Evolutionary conservation across 2,797 vertebrate species (phyloP).

Genomic region (Characodon lateralis): DNA sequence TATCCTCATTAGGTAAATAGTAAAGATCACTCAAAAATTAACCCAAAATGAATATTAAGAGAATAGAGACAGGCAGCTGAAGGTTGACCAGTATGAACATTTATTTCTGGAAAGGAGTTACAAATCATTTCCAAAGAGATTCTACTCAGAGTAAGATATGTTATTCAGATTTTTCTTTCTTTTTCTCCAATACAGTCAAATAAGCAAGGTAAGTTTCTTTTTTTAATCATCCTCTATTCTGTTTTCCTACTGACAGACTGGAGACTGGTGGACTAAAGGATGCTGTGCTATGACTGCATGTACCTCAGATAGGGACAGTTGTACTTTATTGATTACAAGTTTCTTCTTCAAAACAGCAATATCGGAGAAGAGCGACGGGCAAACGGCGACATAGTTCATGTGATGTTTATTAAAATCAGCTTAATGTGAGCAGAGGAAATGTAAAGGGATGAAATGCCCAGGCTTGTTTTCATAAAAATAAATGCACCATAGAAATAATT

Average conservation of each 20-base stretch:
- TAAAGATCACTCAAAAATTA: too few species aligned
- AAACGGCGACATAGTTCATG: conserved; percentile 28
- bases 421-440: not conserved
- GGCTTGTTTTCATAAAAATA: not conserved
- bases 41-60: not conserved
- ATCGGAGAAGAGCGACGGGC: conserved; percentile 62
- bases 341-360: conserved; percentile 75
- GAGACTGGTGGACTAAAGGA: conserved; percentile 78
- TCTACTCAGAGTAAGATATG: conserved; percentile 84
- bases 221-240: conserved; percentile 66
- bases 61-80: conserved; percentile 37
- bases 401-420: conserved; percentile 18
- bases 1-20: not conserved
- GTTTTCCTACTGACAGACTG: conserved; percentile 74
- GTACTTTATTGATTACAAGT: conserved; percentile 67
- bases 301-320: conserved; percentile 78
- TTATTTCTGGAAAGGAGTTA: conserved; percentile 88
- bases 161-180: conserved; percentile 71
- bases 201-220: conserved; percentile 77
- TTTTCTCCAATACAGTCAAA: conserved; percentile 77
- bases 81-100: conserved; percentile 84
- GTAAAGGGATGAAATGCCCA: not conserved
- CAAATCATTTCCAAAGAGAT: conserved; percentile 86
- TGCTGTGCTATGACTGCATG: conserved; percentile 79
- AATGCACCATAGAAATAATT: not conserved